phyloP scores from a whole-genome alignment of 2,113 vertebrate genomes.

The Anarhynchus alexandrinus region DNA sequence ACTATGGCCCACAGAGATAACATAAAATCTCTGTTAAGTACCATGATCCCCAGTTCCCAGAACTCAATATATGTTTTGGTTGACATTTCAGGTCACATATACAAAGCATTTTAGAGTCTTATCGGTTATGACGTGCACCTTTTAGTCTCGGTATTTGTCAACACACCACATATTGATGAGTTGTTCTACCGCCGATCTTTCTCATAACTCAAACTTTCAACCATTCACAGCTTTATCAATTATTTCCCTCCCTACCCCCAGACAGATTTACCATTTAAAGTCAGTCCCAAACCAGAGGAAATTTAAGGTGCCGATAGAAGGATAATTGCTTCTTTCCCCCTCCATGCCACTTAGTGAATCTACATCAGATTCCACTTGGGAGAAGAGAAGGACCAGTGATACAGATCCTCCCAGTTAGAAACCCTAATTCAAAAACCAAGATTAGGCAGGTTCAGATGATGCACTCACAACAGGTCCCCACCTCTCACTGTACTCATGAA shows the following conservation, averaged over 20 bases:
- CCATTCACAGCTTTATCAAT: not conserved
- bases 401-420: not conserved
- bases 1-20: not conserved
- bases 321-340: not conserved
- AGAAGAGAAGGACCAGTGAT: not conserved
- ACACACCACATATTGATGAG: not conserved
- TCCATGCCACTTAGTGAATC: not conserved
- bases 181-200: not conserved
- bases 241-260: not conserved
- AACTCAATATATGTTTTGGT: not conserved
- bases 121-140: not conserved
- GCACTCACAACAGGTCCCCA: not conserved
- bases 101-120: not conserved
- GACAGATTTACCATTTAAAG: not conserved
- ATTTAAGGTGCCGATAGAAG: not conserved
- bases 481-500: not conserved
- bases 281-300: not conserved
- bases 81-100: not conserved
- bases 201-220: not conserved
- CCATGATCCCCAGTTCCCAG: not conserved
- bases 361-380: not conserved
- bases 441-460: not conserved
- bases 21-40: not conserved
- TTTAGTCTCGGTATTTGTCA: not conserved
- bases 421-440: not conserved